Percentiles rank a stretch among this genome's conserved stretches.
Evolutionary conservation across 2,888 invertebrate genomes (phyloP).

Genomic region (Chalcis sispes): DNA sequence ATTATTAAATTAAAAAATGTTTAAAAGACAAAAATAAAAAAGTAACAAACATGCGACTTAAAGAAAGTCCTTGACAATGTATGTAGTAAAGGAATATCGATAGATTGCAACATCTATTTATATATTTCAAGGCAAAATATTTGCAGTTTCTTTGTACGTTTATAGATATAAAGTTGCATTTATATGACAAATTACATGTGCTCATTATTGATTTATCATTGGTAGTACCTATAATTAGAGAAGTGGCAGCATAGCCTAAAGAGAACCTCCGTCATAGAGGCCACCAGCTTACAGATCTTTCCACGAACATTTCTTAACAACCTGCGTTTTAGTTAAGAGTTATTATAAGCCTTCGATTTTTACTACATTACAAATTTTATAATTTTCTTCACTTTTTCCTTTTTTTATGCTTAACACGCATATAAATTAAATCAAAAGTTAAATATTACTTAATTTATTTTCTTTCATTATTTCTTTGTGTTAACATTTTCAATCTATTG

Average conservation of each 20-base stretch:
- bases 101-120: conserved; percentile 41
- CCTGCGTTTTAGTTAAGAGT: conserved; percentile 76
- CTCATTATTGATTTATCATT: conserved; percentile 70
- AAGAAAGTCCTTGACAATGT: conserved; percentile 42
- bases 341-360: conserved; percentile 66
- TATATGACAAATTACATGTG: conserved; percentile 59
- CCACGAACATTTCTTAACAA: conserved; percentile 82
- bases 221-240: conserved; percentile 81
- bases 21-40: conserved; percentile 25
- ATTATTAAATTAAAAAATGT: neutral
- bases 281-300: conserved; percentile 83
- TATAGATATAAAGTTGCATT: conserved; percentile 51
- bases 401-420: conserved; percentile 53
- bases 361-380: conserved; percentile 51
- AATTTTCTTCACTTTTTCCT: conserved; percentile 35
- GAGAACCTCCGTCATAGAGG: conserved; percentile 84
- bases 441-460: conserved; percentile 33
- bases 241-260: conserved; percentile 84
- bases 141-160: conserved; percentile 46
- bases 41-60: conserved; percentile 43
- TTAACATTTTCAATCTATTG: conserved; percentile 33
- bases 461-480: conserved; percentile 33
- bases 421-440: conserved; percentile 51
- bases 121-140: conserved; percentile 53
- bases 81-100: conserved; percentile 41